Percentiles rank a stretch among this genome's conserved stretches.
Conservation (phyloP, 2,113 vertebrate genomes). For the Sander lucioperca region DNA sequence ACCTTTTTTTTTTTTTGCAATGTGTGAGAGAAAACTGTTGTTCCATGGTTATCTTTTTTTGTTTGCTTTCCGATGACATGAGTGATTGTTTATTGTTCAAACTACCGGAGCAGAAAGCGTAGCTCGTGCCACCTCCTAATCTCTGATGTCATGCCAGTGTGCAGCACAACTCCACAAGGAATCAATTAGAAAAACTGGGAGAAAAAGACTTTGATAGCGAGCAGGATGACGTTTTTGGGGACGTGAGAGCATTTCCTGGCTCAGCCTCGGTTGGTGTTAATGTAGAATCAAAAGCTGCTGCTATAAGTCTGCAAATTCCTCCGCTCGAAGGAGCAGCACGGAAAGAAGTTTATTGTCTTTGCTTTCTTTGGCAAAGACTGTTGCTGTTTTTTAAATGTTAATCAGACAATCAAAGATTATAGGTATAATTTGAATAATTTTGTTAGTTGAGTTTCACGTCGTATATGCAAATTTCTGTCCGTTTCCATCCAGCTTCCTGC, state of each 20-base stretch:
- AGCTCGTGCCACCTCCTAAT: constrained; percentile 11
- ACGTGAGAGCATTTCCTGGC: constrained; percentile 31
- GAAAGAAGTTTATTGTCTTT: constrained; percentile 7
- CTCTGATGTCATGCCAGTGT: constrained; percentile 44
- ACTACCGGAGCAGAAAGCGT: constrained; percentile 1
- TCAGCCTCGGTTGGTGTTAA: constrained; percentile 26
- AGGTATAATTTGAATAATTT: constrained; percentile 14
- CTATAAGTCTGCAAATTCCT: constrained; percentile 28
- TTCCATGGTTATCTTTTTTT: not conserved
- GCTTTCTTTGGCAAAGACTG: constrained; percentile 1
- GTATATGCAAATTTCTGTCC: not conserved
- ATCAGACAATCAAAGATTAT: constrained; percentile 11
- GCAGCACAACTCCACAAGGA: constrained; percentile 34
- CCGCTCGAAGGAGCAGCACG: not conserved
- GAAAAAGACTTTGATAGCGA: constrained; percentile 42
- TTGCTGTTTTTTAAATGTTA: constrained; percentile 17
- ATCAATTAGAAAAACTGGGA: constrained; percentile 59
- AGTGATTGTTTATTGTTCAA: constrained; percentile 29
- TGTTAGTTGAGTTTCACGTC: constrained; percentile 26
- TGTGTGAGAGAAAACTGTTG: not conserved
- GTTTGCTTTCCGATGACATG: not conserved
- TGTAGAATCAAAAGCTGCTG: constrained; percentile 46
- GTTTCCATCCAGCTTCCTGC: not conserved
- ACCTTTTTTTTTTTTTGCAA: not conserved
- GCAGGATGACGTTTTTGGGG: constrained; percentile 20